Evolutionary conservation across 1,140 invertebrate species (phyloP).

Genomic region (Cydia amplana): DNA sequence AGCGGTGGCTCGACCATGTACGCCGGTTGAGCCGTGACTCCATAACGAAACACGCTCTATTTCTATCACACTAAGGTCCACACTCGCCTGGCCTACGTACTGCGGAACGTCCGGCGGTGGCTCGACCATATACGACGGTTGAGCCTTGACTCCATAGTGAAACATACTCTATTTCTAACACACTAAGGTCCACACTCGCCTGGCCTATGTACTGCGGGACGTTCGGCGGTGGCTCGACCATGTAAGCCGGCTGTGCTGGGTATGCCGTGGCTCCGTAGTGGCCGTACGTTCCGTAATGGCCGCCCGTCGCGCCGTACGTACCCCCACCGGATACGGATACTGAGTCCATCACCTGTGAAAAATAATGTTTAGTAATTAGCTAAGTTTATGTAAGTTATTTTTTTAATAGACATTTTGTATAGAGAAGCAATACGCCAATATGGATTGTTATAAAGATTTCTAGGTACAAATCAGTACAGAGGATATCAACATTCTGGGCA

Average conservation of each 20-base stretch:
- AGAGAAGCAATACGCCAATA: no score
- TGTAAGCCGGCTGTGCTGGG: constrained; percentile 68
- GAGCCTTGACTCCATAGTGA: constrained; percentile 71
- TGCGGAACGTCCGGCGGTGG: constrained; percentile 66
- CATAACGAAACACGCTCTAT: background rate
- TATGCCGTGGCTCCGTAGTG: constrained; percentile 74
- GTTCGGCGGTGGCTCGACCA: constrained; percentile 67
- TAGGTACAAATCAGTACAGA: no score
- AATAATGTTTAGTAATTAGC: background rate
- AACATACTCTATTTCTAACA: constrained; percentile 39
- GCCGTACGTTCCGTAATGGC: constrained; percentile 75
- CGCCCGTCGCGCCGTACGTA: constrained; percentile 56
- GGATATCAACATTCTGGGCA: no score
- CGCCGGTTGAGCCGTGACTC: constrained; percentile 61
- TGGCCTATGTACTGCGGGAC: constrained; percentile 75
- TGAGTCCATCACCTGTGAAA: constrained; percentile 65
- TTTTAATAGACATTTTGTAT: no score
- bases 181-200: constrained; percentile 44
- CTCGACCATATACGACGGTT: constrained; percentile 72
- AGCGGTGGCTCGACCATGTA: constrained; percentile 70
- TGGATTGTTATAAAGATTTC: no score
- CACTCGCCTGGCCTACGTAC: constrained; percentile 71
- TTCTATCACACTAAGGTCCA: background rate
- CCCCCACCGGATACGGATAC: constrained; percentile 69
- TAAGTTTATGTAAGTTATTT: background rate